These are phyloP conservation scores for Oryzias javanicus DNA, from an alignment of 2,113 vertebrate species.

Conservation along the genomic window DNA sequence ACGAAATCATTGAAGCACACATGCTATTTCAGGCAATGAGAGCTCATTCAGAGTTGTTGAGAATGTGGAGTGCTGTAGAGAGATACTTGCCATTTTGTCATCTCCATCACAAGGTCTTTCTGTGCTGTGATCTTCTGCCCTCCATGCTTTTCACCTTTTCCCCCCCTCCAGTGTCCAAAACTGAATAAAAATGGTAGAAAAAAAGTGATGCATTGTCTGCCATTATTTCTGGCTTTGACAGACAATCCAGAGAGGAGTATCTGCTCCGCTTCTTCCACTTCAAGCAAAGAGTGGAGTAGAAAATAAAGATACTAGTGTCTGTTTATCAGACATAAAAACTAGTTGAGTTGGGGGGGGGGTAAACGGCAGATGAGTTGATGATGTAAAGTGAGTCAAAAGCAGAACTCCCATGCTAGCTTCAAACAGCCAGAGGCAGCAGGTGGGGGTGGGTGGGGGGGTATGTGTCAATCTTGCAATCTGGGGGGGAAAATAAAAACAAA, in stretches of 20 bases:
- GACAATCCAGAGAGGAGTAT: slow-evolving; percentile 36
- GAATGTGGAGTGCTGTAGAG: slow-evolving; percentile 35
- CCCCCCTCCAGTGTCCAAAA: slow-evolving; percentile 32
- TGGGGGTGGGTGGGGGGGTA: slow-evolving; percentile 55
- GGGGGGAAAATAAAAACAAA: slow-evolving; percentile 48
- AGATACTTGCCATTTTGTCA: slow-evolving; percentile 66
- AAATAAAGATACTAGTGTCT: slow-evolving; percentile 66
- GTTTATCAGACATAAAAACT: slow-evolving; percentile 67
- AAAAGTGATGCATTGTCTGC: slow-evolving; percentile 21
- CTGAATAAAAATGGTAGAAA: slow-evolving; percentile 26
- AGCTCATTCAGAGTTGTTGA: slow-evolving; percentile 33
- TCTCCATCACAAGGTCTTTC: slow-evolving; percentile 38
- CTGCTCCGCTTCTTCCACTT: slow-evolving; percentile 6
- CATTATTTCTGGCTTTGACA: slow-evolving; percentile 33
- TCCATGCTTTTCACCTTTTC: slow-evolving; percentile 15
- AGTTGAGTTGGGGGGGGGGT: slow-evolving; percentile 47
- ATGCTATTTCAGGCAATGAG: slow-evolving; percentile 11
- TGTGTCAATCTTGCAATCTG: slow-evolving; percentile 67
- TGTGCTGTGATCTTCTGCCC: slow-evolving; percentile 29
- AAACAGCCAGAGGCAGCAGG: slow-evolving; percentile 62
- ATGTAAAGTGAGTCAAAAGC: slow-evolving; percentile 63
- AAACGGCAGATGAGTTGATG: slow-evolving; percentile 48
- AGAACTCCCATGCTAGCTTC: slow-evolving; percentile 50
- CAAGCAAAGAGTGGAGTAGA: slow-evolving; percentile 39
- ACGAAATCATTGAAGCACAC: slow-evolving; percentile 8